Evolutionary conservation across 2,797 vertebrate species (phyloP).

Genomic region (Denticeps clupeoides): DNA sequence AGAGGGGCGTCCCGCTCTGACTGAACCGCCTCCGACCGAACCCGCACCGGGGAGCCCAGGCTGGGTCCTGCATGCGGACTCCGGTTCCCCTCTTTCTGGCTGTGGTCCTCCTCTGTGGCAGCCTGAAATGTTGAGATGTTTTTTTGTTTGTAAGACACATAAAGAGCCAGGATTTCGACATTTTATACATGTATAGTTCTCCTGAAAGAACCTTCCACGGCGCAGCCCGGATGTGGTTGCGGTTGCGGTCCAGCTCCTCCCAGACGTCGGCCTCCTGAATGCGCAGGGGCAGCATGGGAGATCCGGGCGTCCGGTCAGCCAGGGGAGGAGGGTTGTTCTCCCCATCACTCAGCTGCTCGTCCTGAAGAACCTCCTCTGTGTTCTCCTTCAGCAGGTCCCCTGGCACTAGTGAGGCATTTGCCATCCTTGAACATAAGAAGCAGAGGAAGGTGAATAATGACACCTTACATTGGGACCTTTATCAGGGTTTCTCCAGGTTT

Average conservation of each 20-base stretch:
- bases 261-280: conserved; percentile 91
- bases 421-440: conserved; percentile 65
- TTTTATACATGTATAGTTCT: too few relatives aligned
- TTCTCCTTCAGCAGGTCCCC: conserved; percentile 89
- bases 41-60: conserved; percentile 77
- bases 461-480: neutral
- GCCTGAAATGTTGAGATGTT: too few relatives aligned
- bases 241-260: conserved; percentile 94
- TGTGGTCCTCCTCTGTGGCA: conserved; percentile 80
- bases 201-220: conserved; percentile 91
- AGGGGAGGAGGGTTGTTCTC: conserved; percentile 81
- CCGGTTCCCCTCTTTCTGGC: conserved; percentile 74
- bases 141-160: too few relatives aligned
- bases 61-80: conserved; percentile 68
- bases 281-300: conserved; percentile 64
- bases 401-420: conserved; percentile 89
- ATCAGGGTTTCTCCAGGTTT: too few relatives aligned
- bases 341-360: conserved; percentile 91
- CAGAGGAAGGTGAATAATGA: neutral
- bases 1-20: conserved; percentile 78
- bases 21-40: conserved; percentile 70
- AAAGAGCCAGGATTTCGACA: too few relatives aligned
- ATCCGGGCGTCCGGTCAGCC: conserved; percentile 66
- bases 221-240: conserved; percentile 74
- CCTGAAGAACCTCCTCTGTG: conserved; percentile 94